phyloP scores from a whole-genome alignment of 2,113 vertebrate genomes.

The Microcebus ravelobensis region DNA sequence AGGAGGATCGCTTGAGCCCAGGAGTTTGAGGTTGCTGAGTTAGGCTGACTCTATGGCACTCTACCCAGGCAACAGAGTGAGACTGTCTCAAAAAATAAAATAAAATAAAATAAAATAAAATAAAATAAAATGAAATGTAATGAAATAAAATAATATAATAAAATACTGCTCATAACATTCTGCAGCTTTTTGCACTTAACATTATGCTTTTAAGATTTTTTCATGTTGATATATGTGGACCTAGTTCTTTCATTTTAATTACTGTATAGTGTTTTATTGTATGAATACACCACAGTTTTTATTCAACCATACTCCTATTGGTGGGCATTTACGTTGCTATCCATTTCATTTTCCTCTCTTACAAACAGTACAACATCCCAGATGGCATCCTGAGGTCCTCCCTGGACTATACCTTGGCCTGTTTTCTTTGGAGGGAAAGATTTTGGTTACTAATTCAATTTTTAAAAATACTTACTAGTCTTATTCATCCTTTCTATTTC shows the following conservation, averaged over 20 bases:
- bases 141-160: too few species aligned
- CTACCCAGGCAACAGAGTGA: too few species aligned
- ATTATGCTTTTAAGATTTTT: not conserved
- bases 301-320: not conserved
- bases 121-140: too few species aligned
- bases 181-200: not conserved
- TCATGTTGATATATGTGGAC: not conserved
- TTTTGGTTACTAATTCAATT: not conserved
- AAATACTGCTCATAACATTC: not conserved
- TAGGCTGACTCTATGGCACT: too few species aligned
- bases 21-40: too few species aligned
- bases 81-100: too few species aligned
- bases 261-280: not conserved
- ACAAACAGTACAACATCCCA: not conserved
- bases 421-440: not conserved
- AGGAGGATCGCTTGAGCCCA: too few species aligned
- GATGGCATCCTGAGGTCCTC: not conserved
- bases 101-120: too few species aligned
- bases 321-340: not conserved
- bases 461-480: not conserved
- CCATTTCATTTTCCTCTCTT: not conserved
- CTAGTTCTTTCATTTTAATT: not conserved
- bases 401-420: not conserved
- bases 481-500: not conserved
- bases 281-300: not conserved